Percentiles rank a stretch among this genome's conserved stretches.
Evolutionary conservation across 1,140 invertebrate species (phyloP).

Genomic region (Zaprionus tsacasi): DNA sequence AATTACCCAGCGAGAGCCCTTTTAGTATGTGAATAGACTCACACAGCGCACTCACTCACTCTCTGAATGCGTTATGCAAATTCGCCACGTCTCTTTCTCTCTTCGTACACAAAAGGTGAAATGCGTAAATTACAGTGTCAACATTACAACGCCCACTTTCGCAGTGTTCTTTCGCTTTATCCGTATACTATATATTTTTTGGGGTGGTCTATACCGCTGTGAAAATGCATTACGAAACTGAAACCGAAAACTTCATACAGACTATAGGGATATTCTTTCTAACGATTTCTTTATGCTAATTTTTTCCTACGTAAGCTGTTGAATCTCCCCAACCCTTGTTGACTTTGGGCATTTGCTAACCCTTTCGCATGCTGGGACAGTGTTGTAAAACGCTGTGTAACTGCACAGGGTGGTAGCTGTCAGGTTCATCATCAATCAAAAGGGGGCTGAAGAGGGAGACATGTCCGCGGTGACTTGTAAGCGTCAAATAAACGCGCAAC

Average conservation of each 20-base stretch:
- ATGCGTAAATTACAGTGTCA: slow-evolving; percentile 82
- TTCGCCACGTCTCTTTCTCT: no score
- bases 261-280: slow-evolving; percentile 17
- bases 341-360: slow-evolving; percentile 65
- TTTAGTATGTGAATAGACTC: slow-evolving; percentile 29
- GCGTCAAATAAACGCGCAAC: slow-evolving; percentile 29
- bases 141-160: slow-evolving; percentile 80
- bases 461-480: slow-evolving; percentile 27
- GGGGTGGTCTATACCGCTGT: slow-evolving; percentile 67
- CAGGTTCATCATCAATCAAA: slow-evolving; percentile 44
- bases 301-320: slow-evolving; percentile 60
- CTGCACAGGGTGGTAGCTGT: slow-evolving; percentile 14
- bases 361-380: slow-evolving; percentile 44
- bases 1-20: slow-evolving; percentile 62
- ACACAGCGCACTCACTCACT: slow-evolving; percentile 29
- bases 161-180: slow-evolving; percentile 16
- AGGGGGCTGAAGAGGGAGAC: slow-evolving; percentile 17
- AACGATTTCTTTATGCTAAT: slow-evolving; percentile 61
- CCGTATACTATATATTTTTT: slow-evolving; percentile 11
- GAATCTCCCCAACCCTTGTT: slow-evolving; percentile 46
- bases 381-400: slow-evolving; percentile 48
- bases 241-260: no score
- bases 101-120: slow-evolving; percentile 71
- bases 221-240: slow-evolving; percentile 77
- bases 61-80: slow-evolving; percentile 56